Evolutionary conservation across 2,888 invertebrate species (phyloP).

Genomic region (Dasypolia templi): DNA sequence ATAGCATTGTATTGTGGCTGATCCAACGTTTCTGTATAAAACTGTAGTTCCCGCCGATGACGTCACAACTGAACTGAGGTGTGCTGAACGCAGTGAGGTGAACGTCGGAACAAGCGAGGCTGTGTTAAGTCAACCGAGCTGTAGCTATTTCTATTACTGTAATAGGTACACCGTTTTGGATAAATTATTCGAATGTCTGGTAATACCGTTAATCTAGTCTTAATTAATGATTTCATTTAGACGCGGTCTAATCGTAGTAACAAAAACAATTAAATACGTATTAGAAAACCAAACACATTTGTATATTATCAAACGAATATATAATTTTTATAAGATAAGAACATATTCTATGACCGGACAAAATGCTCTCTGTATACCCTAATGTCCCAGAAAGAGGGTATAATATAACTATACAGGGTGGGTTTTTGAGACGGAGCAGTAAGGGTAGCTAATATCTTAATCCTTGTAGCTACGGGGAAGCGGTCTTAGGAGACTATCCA

Average conservation of each 20-base stretch:
- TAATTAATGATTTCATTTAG: constrained; percentile 1
- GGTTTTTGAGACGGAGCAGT: too few relatives aligned
- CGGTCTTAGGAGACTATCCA: too few relatives aligned
- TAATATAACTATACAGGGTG: too few relatives aligned
- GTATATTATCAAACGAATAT: background rate
- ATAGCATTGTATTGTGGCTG: background rate
- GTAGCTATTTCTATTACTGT: constrained; percentile 19
- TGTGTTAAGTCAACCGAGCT: constrained; percentile 53
- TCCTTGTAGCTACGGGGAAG: too few relatives aligned
- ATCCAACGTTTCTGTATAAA: background rate
- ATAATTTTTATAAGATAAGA: background rate
- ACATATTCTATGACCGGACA: background rate
- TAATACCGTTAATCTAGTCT: constrained; percentile 1
- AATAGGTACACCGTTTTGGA: background rate
- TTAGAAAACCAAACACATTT: background rate
- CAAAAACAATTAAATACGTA: background rate
- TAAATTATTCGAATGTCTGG: background rate
- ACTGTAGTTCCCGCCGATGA: constrained; percentile 27
- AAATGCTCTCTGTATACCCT: background rate
- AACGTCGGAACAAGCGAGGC: constrained; percentile 18
- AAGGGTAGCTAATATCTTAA: too few relatives aligned
- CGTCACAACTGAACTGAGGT: constrained; percentile 35
- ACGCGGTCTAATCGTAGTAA: background rate
- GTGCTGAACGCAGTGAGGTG: constrained; percentile 41
- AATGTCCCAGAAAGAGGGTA: background rate